phyloP scores from a whole-genome alignment of 2,113 vertebrate species.

The Petrocephalus zakoni region DNA sequence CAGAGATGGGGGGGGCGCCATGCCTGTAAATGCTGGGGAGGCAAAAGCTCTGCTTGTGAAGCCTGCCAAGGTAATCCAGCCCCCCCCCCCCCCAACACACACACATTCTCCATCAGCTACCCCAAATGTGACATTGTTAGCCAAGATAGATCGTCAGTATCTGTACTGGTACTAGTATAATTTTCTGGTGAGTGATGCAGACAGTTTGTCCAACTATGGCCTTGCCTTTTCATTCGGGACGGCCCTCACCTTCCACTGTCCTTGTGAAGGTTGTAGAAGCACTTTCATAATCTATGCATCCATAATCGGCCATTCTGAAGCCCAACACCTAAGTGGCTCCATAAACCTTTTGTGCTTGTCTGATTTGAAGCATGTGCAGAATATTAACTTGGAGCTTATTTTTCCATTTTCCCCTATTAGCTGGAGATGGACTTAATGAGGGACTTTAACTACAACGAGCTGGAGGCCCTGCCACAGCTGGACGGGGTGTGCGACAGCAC shows the following conservation, averaged over 20 bases:
- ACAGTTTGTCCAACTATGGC: neutral
- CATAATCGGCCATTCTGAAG: neutral
- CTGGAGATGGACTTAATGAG: constrained; percentile 33
- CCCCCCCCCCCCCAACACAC: no score
- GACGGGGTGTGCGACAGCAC: constrained; percentile 73
- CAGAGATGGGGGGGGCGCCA: constrained; percentile 42
- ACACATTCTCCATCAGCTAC: neutral
- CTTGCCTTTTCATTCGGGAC: neutral
- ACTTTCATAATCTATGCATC: neutral
- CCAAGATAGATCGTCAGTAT: neutral
- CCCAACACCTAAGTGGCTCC: neutral
- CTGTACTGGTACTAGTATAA: neutral
- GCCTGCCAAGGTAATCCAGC: constrained; percentile 38
- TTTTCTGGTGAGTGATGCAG: neutral
- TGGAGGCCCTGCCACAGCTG: constrained; percentile 75
- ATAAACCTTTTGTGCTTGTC: neutral
- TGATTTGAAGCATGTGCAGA: neutral
- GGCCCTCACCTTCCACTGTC: neutral
- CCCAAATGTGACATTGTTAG: neutral
- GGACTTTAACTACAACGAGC: constrained; percentile 49
- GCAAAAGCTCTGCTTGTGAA: constrained; percentile 20
- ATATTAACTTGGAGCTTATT: neutral
- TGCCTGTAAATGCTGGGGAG: constrained; percentile 34
- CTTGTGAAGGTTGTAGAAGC: neutral
- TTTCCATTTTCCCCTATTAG: neutral